Conservation (phyloP, 1,140 invertebrate genomes). For the Bombus breviceps region DNA sequence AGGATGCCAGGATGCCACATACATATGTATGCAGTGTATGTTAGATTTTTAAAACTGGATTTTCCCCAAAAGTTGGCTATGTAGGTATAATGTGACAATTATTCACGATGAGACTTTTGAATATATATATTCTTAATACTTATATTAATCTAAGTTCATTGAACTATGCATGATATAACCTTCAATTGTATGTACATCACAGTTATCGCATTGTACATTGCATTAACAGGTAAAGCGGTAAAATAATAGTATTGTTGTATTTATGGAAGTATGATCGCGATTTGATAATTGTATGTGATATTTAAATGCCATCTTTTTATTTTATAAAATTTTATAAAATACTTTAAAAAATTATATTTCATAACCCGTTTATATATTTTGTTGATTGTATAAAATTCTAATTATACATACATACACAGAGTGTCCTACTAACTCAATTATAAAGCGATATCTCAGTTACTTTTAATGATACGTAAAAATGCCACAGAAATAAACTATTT, state of each 20-base stretch:
- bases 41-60: not conserved
- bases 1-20: too few species aligned
- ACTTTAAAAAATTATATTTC: not conserved
- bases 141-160: not conserved
- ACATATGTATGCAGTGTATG: too few species aligned
- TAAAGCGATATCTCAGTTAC: too few species aligned
- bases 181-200: not conserved
- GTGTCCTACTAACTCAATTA: too few species aligned
- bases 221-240: not conserved
- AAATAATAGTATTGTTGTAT: not conserved
- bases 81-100: not conserved
- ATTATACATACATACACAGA: not conserved
- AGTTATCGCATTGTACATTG: not conserved
- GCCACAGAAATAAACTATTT: too few species aligned
- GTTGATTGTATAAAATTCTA: conserved; percentile 13
- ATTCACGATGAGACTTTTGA: not conserved
- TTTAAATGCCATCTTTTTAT: not conserved
- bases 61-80: not conserved
- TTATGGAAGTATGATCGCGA: not conserved
- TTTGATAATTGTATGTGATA: not conserved
- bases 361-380: not conserved
- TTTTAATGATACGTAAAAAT: too few species aligned
- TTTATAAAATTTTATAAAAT: not conserved
- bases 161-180: not conserved
- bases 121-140: not conserved